A percentile compares a stretch with the other conserved stretches of the same genome.
These are phyloP conservation scores for Anarrhichthys ocellatus DNA, from an alignment of 2,113 vertebrate genomes.

Conservation along the genomic window DNA sequence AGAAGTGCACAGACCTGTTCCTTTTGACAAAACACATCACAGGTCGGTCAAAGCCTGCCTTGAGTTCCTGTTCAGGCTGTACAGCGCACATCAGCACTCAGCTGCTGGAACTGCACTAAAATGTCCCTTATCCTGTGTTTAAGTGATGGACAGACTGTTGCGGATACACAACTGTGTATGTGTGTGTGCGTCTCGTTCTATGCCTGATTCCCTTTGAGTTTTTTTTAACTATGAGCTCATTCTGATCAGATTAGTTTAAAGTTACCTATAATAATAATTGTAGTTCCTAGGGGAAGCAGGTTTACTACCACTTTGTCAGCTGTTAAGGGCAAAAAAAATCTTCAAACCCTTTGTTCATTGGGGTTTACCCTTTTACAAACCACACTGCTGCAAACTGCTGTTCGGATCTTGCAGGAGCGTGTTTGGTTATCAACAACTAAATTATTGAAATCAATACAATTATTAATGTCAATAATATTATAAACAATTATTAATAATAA, in stretches of 20 bases:
- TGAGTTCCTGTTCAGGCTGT: slow-evolving; percentile 39
- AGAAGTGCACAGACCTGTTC: neutral
- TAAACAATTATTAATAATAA: too few relatives aligned
- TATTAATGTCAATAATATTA: too few relatives aligned
- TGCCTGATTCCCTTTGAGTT: neutral
- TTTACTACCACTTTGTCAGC: neutral
- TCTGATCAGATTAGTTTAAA: neutral
- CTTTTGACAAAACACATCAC: slow-evolving; percentile 6
- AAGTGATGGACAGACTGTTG: slow-evolving; percentile 4
- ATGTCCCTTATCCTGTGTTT: slow-evolving; percentile 15
- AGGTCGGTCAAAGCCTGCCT: neutral
- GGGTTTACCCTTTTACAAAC: neutral
- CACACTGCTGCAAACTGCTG: neutral
- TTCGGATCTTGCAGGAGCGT: too few relatives aligned
- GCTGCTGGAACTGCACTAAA: slow-evolving; percentile 29
- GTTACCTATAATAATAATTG: neutral
- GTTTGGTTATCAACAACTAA: too few relatives aligned
- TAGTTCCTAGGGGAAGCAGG: neutral
- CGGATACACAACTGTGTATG: neutral
- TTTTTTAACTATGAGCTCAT: neutral
- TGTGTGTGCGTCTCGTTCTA: neutral
- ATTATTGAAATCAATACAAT: too few relatives aligned
- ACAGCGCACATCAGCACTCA: slow-evolving; percentile 43
- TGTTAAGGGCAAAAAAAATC: neutral
- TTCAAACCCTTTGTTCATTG: neutral